Conservation (phyloP, 2,888 invertebrate genomes). For the Clostera curtula region DNA sequence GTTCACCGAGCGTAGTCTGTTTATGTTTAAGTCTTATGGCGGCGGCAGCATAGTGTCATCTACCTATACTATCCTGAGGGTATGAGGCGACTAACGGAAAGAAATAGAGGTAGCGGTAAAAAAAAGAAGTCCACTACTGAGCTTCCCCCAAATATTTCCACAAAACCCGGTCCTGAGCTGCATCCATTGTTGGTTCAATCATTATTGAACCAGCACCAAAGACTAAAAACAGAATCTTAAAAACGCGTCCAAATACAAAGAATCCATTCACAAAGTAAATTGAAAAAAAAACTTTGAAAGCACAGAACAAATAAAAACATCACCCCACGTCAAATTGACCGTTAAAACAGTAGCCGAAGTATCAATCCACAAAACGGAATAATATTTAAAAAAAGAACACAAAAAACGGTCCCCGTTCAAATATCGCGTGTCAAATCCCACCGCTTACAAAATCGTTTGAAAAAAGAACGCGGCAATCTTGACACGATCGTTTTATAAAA, state of each 20-base stretch:
- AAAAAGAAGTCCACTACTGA: no score
- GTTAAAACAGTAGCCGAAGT: conserved; percentile 53
- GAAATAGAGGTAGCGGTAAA: no score
- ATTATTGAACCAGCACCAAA: no score
- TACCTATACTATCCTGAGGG: no score
- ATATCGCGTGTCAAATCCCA: conserved; percentile 57
- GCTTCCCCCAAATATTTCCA: no score
- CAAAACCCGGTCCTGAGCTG: no score
- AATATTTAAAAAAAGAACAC: conserved; percentile 24
- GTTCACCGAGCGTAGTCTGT: no score
- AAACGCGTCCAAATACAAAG: conserved; percentile 4
- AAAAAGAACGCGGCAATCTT: conserved; percentile 50
- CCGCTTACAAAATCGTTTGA: conserved; percentile 41
- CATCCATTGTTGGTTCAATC: no score
- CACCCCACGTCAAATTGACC: conserved; percentile 40
- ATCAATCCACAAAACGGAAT: conserved; percentile 37
- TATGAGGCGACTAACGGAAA: no score
- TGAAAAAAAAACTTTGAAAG: no score
- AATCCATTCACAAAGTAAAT: conserved; percentile 6
- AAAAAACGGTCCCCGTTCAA: conserved; percentile 38
- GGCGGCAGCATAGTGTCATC: no score
- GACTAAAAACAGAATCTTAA: conserved; percentile 3
- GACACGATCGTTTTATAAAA: conserved; percentile 46
- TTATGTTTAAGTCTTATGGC: no score
- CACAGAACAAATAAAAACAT: conserved; percentile 27